These are phyloP conservation scores for Sipunculus nudus DNA, from an alignment of 2,888 invertebrate species.

Conservation along the genomic window DNA sequence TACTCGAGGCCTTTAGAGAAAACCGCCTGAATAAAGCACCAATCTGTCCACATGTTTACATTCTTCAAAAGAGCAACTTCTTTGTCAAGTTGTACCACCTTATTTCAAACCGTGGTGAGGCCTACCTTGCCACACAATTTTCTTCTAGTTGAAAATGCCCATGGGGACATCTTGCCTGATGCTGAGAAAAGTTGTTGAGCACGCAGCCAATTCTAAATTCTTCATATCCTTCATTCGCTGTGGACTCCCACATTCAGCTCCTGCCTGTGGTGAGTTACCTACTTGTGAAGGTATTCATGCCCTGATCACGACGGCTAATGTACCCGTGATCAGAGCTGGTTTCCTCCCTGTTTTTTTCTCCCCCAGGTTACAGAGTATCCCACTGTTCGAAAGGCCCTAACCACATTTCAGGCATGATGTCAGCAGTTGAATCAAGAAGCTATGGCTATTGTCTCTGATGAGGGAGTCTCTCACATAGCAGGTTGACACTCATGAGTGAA, in stretches of 20 bases:
- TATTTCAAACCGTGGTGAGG: background rate
- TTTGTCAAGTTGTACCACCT: constrained; percentile 1
- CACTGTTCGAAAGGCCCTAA: background rate
- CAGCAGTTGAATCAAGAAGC: background rate
- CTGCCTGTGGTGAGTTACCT: background rate
- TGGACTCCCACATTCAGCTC: background rate
- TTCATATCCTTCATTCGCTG: background rate
- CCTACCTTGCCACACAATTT: background rate
- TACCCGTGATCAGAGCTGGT: background rate
- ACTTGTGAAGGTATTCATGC: constrained; percentile 2
- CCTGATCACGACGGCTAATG: background rate
- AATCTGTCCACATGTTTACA: background rate
- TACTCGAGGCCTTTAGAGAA: background rate
- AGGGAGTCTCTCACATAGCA: background rate
- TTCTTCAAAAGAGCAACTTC: background rate
- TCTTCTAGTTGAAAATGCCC: background rate
- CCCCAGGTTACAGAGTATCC: background rate
- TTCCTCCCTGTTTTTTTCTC: background rate
- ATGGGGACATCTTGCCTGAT: background rate
- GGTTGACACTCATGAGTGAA: background rate
- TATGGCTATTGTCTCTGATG: background rate
- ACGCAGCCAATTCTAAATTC: constrained; percentile 1
- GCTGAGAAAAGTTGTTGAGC: background rate
- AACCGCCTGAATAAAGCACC: background rate
- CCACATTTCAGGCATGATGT: background rate